phyloP scores from a whole-genome alignment of 2,113 vertebrate species.

The Callopanchax toddi region DNA sequence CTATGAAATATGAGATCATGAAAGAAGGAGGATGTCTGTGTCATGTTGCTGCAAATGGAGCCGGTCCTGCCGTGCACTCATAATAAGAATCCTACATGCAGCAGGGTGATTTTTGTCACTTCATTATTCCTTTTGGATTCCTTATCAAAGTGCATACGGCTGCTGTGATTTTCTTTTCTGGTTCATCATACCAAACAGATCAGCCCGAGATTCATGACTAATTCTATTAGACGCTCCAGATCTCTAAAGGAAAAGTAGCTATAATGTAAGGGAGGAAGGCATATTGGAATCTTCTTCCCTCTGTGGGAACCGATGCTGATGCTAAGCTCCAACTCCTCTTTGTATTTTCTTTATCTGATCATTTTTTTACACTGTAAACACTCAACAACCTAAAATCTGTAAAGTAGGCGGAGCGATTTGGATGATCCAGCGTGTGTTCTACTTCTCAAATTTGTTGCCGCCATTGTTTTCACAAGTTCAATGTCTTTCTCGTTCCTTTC shows the following conservation, averaged over 20 bases:
- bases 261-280: slow-evolving; percentile 30
- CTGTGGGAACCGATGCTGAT: slow-evolving; percentile 23
- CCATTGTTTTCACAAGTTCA: slow-evolving; percentile 52
- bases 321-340: slow-evolving; percentile 16
- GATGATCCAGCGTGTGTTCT: slow-evolving; percentile 27
- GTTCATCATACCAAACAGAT: slow-evolving; percentile 56
- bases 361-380: too few species aligned
- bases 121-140: slow-evolving; percentile 59
- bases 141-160: slow-evolving; percentile 63
- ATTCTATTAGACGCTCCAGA: slow-evolving; percentile 53
- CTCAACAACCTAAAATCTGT: slow-evolving; percentile 26
- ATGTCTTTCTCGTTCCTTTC: slow-evolving; percentile 53
- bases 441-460: slow-evolving; percentile 48
- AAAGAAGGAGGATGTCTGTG: background rate
- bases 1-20: background rate
- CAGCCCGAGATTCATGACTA: slow-evolving; percentile 48
- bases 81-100: slow-evolving; percentile 18
- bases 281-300: slow-evolving; percentile 6
- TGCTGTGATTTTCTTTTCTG: slow-evolving; percentile 52
- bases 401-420: slow-evolving; percentile 47
- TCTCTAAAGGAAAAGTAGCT: slow-evolving; percentile 34
- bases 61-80: slow-evolving; percentile 3
- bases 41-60: slow-evolving; percentile 30
- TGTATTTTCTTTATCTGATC: background rate
- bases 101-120: slow-evolving; percentile 30